Conservation (phyloP, 2,797 vertebrate species). For the Chanos chanos region DNA sequence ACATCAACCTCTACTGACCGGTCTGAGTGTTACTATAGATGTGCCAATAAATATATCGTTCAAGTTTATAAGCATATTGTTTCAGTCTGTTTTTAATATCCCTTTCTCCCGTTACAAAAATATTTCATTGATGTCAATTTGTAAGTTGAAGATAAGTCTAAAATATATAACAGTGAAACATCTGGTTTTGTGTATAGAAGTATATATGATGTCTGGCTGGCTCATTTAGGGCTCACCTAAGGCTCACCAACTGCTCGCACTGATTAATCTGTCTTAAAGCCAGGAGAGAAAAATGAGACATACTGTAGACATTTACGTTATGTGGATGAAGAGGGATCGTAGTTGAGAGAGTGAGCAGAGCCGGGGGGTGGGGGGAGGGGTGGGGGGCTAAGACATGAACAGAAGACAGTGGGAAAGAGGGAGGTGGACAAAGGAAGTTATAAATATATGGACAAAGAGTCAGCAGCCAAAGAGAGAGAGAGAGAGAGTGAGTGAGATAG, state of each 20-base stretch:
- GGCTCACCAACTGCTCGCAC: not conserved
- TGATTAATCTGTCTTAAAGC: not conserved
- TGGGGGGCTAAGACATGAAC: too few species aligned
- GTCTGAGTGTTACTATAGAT: not conserved
- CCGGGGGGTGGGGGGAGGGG: not conserved
- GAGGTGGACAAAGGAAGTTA: too few species aligned
- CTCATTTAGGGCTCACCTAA: too few species aligned
- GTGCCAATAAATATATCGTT: not conserved
- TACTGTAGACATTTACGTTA: not conserved
- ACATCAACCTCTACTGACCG: not conserved
- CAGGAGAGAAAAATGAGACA: not conserved
- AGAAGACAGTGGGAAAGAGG: not conserved
- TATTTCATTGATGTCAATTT: not conserved
- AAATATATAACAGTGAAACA: too few species aligned
- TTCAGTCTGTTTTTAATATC: not conserved
- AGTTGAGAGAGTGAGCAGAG: not conserved
- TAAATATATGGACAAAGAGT: too few species aligned
- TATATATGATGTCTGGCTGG: not conserved
- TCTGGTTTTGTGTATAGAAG: slow-evolving; percentile 3
- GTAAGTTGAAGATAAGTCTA: not conserved
- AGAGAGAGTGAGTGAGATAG: not conserved
- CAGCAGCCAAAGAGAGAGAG: not conserved
- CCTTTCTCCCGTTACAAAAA: not conserved
- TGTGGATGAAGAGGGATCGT: not conserved
- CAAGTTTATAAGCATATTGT: not conserved